These are phyloP conservation scores for Allygus modestus DNA, from an alignment of 2,888 invertebrate species.

Conservation along the genomic window DNA sequence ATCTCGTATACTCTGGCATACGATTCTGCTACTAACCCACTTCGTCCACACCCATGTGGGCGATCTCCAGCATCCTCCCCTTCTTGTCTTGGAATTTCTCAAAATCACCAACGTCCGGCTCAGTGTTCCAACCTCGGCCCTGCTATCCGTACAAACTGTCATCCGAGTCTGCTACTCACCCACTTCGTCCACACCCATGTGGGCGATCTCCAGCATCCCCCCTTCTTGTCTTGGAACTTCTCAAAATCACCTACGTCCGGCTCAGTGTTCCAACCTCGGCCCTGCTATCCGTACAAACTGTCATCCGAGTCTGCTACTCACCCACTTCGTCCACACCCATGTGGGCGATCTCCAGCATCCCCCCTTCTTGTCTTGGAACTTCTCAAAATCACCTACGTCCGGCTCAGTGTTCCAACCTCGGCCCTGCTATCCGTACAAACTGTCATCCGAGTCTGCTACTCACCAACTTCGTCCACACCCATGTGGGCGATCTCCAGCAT, in stretches of 20 bases:
- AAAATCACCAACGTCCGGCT: not conserved
- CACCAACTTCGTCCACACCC: too few relatives aligned
- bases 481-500: too few relatives aligned
- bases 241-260: not conserved
- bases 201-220: not conserved
- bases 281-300: too few relatives aligned
- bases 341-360: too few relatives aligned
- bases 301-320: too few relatives aligned
- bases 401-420: too few relatives aligned
- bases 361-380: too few relatives aligned
- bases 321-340: too few relatives aligned
- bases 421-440: too few relatives aligned
- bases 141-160: not conserved
- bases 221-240: not conserved
- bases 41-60: slow-evolving; percentile 7
- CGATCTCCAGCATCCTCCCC: not conserved
- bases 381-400: too few relatives aligned
- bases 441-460: too few relatives aligned
- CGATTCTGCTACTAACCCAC: not conserved
- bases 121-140: slow-evolving; percentile 1
- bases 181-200: slow-evolving; percentile 4
- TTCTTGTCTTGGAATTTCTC: not conserved
- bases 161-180: slow-evolving; percentile 15
- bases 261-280: slow-evolving; percentile 22
- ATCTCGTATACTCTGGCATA: too few relatives aligned